These are phyloP conservation scores for Lampris incognitus DNA, from an alignment of 2,113 vertebrate species.

Conservation along the genomic window DNA sequence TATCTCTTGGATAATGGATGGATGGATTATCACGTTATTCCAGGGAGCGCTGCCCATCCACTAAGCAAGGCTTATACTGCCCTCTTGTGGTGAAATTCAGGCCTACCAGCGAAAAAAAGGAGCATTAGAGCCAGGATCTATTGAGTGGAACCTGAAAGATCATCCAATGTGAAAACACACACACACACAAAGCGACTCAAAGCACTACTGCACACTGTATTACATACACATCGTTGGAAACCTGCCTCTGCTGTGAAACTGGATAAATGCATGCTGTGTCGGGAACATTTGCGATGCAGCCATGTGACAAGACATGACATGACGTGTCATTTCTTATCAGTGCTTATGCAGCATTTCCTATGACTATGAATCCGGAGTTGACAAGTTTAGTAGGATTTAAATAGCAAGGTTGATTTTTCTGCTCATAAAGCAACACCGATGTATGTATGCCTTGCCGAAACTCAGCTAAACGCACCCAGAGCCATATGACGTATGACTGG, in stretches of 20 bases:
- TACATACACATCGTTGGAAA: too few species aligned
- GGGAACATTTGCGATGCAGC: background rate
- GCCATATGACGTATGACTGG: background rate
- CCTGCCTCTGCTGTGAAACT: constrained; percentile 48
- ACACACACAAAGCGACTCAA: too few species aligned
- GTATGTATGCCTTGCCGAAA: constrained; percentile 11
- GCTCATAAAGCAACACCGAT: constrained; percentile 2
- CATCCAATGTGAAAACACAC: background rate
- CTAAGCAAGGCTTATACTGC: constrained; percentile 54
- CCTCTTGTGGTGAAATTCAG: constrained; percentile 70
- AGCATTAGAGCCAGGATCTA: too few species aligned
- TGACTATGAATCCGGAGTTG: background rate
- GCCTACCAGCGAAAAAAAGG: background rate
- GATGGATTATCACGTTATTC: too few species aligned
- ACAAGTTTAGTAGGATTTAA: constrained; percentile 7
- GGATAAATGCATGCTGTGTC: too few species aligned
- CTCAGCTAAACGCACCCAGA: constrained; percentile 19
- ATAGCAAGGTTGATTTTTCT: constrained; percentile 9
- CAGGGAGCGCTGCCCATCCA: background rate
- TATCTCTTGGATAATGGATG: too few species aligned
- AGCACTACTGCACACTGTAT: too few species aligned
- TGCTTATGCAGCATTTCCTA: background rate
- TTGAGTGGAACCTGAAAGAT: background rate
- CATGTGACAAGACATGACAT: background rate
- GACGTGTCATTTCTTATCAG: background rate